Conservation (phyloP, 2,797 vertebrate genomes). For the Gephyroberyx darwinii region DNA sequence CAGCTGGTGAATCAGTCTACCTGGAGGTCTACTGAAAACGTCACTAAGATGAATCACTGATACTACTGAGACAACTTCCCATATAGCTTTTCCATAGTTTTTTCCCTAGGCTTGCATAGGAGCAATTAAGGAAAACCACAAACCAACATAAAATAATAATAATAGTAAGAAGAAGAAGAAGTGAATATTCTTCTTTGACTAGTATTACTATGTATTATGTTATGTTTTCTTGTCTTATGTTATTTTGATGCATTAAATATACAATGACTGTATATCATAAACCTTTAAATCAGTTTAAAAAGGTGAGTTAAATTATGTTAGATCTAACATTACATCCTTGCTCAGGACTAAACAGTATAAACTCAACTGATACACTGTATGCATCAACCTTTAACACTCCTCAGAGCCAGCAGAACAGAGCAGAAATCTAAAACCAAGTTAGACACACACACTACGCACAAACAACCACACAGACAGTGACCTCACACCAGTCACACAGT, state of each 20-base stretch:
- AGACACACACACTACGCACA: background rate
- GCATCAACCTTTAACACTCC: background rate
- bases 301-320: no score
- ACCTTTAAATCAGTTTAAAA: background rate
- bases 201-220: no score
- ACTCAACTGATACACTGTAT: background rate
- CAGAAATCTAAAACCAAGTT: constrained; percentile 29
- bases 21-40: constrained; percentile 42
- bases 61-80: background rate
- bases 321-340: background rate
- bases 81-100: no score
- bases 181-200: no score
- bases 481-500: constrained; percentile 22
- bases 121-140: background rate
- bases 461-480: constrained; percentile 5
- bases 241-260: no score
- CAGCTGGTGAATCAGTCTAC: constrained; percentile 43
- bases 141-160: no score
- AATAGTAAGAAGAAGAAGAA: no score
- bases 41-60: constrained; percentile 51
- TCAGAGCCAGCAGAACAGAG: constrained; percentile 3
- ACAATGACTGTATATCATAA: background rate
- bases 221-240: no score
- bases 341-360: background rate
- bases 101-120: no score